Base-by-base conservation (phyloP, 2,797 vertebrate genomes). In the Dicrostonyx torquatus region DNA sequence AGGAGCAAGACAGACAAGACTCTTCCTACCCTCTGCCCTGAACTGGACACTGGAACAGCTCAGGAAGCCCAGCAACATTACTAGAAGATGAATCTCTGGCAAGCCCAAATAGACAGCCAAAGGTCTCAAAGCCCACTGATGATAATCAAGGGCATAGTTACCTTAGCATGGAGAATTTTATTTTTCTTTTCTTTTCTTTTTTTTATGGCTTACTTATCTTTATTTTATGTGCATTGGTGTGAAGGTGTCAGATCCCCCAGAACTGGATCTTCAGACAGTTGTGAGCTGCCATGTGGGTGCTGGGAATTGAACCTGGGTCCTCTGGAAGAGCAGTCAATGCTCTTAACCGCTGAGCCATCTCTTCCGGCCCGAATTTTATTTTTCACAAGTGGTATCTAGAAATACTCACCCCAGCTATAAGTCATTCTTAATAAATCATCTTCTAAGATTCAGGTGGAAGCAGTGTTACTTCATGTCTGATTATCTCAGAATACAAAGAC, bases 391-490 rank as follows among this genome's bases (percentile, higher is more conserved):
- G 22, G 22, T 43, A 76, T 75, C 55, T 64, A 64, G 34, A 96
- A 53, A 93, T 79, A n/a, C 12, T 93, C 14, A 66, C 64, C 43
- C 93, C n/a, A 48, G 5, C 58, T 87, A 3, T 60, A 76, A 92
- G 87, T 53, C 70, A 92, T 40, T 90, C 48, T 93, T 83, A 53
- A 73, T 82, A 91, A 94, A 89, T 77, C 48, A 58, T 55, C 34
- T 24, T 75, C 45, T 6, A 84, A 76, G 26, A 72, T 73, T 89
- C 70, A 72, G 58, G 24, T 64, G 29, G 31, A 82, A 91, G 43
- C 45, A 15, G 0, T 58, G 12, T 22, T 62, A 70, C 43, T 75
- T 88, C 66, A 29, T 20, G 24, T 68, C 72, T 24, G 15, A 43
- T 88, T 73, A 24, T 78, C 43, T 93, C 89, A n/a, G 62, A 83